Conservation (phyloP, 2,888 invertebrate genomes). For the Heliconius erato region DNA sequence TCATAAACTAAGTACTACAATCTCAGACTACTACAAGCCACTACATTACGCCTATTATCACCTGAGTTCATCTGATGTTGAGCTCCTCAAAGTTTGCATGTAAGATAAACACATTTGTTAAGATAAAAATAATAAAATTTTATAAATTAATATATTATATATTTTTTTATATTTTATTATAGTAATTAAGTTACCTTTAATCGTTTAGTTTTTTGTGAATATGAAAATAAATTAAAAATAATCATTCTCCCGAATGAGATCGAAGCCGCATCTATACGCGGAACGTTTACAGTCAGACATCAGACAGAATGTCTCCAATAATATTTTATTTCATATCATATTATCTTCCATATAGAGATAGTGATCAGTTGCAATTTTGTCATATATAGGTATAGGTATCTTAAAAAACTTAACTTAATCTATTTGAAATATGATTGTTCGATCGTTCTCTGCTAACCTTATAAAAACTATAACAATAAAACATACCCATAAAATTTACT, state of each 20-base stretch:
- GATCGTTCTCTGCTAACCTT: background rate
- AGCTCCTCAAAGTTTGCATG: conserved; percentile 57
- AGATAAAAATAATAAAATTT: background rate
- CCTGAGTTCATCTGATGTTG: conserved; percentile 54
- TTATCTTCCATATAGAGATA: no score
- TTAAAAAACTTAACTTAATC: background rate
- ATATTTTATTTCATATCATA: no score
- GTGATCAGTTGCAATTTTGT: no score
- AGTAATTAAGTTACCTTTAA: background rate
- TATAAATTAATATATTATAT: background rate
- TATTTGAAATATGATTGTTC: background rate
- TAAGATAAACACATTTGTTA: background rate
- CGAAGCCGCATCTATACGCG: no score
- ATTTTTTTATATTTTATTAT: background rate
- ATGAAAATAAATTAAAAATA: no score
- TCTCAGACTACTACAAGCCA: conserved; percentile 49
- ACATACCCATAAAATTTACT: background rate
- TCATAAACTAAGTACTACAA: conserved; percentile 57
- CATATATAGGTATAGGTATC: no score
- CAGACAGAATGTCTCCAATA: no score
- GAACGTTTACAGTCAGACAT: no score
- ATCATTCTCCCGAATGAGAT: no score
- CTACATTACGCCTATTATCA: conserved; percentile 63
- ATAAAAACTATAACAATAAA: background rate
- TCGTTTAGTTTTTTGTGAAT: no score